Conservation (phyloP, 1,140 invertebrate species). For the Drosophila tropicalis region DNA sequence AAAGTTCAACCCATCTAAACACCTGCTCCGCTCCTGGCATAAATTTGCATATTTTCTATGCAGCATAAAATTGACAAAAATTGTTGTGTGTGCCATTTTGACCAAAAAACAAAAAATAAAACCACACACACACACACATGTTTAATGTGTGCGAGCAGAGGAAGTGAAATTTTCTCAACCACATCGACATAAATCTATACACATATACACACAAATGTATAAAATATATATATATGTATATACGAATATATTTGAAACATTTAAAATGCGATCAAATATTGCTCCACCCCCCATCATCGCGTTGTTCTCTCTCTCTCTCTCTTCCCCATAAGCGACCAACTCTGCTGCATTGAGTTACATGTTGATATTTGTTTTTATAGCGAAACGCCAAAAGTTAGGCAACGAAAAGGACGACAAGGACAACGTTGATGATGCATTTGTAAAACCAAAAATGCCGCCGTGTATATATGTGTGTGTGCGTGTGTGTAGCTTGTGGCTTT, state of each 20-base stretch:
- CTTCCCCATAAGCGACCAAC: too few species aligned
- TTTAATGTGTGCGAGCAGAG: not conserved
- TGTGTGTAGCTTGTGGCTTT: conserved; percentile 45
- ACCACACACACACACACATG: conserved; percentile 8
- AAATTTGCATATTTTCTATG: conserved; percentile 54
- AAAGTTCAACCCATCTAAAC: conserved; percentile 11
- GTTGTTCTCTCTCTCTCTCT: not conserved
- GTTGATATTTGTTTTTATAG: conserved; percentile 50
- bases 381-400: conserved; percentile 40
- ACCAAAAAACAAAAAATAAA: conserved; percentile 3
- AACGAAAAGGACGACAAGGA: conserved; percentile 27
- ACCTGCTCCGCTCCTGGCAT: not conserved
- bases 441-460: conserved; percentile 37
- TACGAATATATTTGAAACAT: conserved; percentile 46
- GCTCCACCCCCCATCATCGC: not conserved
- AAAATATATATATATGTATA: conserved; percentile 2
- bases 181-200: conserved; percentile 16
- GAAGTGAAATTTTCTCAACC: conserved; percentile 21
- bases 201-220: not conserved
- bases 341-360: conserved; percentile 30
- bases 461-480: conserved; percentile 15
- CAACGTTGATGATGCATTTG: conserved; percentile 59
- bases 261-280: conserved; percentile 53
- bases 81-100: conserved; percentile 24
- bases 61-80: conserved; percentile 45